These are phyloP conservation scores for Ciona savignyi DNA, from an alignment of 23 tunicate species.

Conservation along the genomic window DNA sequence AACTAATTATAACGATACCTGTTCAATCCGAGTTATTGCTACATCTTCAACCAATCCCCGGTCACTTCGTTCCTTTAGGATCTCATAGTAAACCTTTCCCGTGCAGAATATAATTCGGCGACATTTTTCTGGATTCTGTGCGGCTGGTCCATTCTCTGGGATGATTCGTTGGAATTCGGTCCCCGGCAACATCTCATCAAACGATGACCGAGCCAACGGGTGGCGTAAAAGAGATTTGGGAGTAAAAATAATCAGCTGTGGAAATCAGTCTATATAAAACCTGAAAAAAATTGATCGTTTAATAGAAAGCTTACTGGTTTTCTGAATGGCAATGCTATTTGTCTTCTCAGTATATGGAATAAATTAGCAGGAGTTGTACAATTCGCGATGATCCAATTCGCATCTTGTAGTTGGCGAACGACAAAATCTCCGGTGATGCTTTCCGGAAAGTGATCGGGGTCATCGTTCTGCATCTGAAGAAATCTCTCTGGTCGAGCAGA, in stretches of 20 bases:
- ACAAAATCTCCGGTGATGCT: constrained; percentile 53
- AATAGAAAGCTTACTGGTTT: constrained; percentile 59
- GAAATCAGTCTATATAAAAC: background rate
- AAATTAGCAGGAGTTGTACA: constrained; percentile 93
- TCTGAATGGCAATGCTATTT: constrained; percentile 85
- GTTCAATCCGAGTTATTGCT: constrained; percentile 87
- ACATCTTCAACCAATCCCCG: constrained; percentile 68
- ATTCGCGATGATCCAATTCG: constrained; percentile 99
- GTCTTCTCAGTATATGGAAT: constrained; percentile 82
- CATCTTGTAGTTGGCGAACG: constrained; percentile 69
- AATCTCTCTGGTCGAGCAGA: constrained; percentile 94
- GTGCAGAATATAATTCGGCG: constrained; percentile 84
- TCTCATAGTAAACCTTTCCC: constrained; percentile 96
- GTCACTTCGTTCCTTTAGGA: constrained; percentile 75
- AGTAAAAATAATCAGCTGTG: constrained; percentile 85
- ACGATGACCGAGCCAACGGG: constrained; percentile 90
- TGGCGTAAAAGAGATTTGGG: constrained; percentile 96
- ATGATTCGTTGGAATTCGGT: constrained; percentile 75
- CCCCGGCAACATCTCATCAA: constrained; percentile 91
- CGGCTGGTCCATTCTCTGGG: constrained; percentile 83
- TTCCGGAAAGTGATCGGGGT: constrained; percentile 89
- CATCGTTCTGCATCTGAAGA: constrained; percentile 99
- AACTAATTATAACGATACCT: too few species aligned
- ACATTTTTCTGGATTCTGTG: constrained; percentile 57
- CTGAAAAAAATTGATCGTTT: background rate